These are phyloP conservation scores for Eolophus roseicapilla DNA, from an alignment of 2,113 vertebrate species.

Conservation along the genomic window DNA sequence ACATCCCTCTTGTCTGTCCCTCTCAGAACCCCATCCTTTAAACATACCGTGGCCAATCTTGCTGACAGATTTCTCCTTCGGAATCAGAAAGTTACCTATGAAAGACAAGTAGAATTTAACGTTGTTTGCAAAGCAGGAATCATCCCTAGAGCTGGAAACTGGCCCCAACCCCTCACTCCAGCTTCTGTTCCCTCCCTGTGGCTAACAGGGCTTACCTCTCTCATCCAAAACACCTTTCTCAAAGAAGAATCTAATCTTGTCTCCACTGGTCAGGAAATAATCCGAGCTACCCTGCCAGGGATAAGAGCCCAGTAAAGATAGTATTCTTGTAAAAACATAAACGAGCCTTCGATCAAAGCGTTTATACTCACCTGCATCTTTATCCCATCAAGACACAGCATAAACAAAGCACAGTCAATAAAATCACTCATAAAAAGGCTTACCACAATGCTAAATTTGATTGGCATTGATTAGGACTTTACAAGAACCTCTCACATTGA, in stretches of 20 bases:
- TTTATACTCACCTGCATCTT: constrained; percentile 61
- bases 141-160: neutral
- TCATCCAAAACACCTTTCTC: constrained; percentile 91
- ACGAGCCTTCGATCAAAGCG: neutral
- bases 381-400: neutral
- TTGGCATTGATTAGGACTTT: neutral
- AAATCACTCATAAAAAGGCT: neutral
- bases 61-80: constrained; percentile 86
- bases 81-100: constrained; percentile 85
- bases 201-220: constrained; percentile 77
- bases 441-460: neutral
- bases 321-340: neutral
- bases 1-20: neutral
- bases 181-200: neutral
- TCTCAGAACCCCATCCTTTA: neutral
- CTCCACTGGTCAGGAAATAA: constrained; percentile 94
- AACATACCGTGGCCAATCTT: constrained; percentile 93
- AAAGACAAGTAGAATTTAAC: neutral
- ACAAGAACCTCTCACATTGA: neutral
- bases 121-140: neutral
- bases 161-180: neutral
- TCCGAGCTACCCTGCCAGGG: constrained; percentile 84
- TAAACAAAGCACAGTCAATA: neutral
- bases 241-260: constrained; percentile 97
- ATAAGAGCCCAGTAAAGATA: neutral